Evolutionary conservation across 2,797 vertebrate genomes (phyloP).

Genomic region (Xiphophorus birchmanni): DNA sequence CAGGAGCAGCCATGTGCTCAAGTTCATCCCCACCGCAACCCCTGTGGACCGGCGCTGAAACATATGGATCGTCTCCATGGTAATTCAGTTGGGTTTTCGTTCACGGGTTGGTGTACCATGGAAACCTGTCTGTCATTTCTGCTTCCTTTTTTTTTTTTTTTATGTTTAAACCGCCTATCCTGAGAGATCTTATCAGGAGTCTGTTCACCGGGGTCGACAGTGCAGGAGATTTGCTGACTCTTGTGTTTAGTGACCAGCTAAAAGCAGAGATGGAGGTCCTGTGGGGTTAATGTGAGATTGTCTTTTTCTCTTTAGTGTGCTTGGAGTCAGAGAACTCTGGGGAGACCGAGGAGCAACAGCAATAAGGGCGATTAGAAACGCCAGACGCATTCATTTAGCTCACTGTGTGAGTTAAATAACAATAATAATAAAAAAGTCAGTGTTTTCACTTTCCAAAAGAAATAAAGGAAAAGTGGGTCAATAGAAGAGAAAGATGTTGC

Average conservation of each 20-base stretch:
- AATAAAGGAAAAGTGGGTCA: slow-evolving; percentile 72
- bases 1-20: slow-evolving; percentile 26
- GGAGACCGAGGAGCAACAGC: slow-evolving; percentile 21
- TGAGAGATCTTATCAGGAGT: slow-evolving; percentile 21
- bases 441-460: slow-evolving; percentile 65
- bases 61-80: slow-evolving; percentile 50
- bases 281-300: slow-evolving; percentile 36
- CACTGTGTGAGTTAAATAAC: slow-evolving; percentile 60
- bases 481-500: slow-evolving; percentile 39
- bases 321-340: slow-evolving; percentile 28
- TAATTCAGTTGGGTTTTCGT: slow-evolving; percentile 46
- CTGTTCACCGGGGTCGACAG: slow-evolving; percentile 5
- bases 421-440: slow-evolving; percentile 31
- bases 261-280: slow-evolving; percentile 11
- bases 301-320: slow-evolving; percentile 2
- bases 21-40: slow-evolving; percentile 52
- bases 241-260: slow-evolving; percentile 15
- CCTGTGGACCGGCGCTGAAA: slow-evolving; percentile 25
- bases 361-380: slow-evolving; percentile 38
- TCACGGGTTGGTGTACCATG: slow-evolving; percentile 22
- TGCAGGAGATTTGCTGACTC: slow-evolving; percentile 31
- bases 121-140: slow-evolving; percentile 29
- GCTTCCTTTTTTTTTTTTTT: neutral
- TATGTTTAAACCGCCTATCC: neutral
- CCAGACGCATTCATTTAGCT: slow-evolving; percentile 51